Percentiles rank a stretch among this genome's conserved stretches.
Conservation (phyloP, 2,888 invertebrate species). For the Enchytraeus crypticus region DNA sequence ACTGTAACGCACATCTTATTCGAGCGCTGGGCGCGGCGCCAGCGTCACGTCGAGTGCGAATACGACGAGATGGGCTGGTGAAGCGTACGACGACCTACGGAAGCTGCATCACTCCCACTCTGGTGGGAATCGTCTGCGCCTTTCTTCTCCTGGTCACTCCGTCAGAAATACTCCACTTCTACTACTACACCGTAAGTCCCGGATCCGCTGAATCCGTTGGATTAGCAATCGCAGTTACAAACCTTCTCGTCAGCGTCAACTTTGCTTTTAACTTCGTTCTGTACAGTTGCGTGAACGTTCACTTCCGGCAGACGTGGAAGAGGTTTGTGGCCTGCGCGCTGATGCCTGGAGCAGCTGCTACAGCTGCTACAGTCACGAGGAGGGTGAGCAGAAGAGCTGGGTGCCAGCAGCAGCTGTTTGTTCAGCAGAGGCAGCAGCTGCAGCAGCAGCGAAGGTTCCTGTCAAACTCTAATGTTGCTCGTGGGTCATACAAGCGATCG, state of each 20-base stretch:
- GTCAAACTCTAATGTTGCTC: no score
- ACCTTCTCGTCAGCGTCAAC: constrained; percentile 25
- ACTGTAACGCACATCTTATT: constrained; percentile 41
- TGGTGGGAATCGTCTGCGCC: constrained; percentile 41
- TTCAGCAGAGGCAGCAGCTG: not conserved
- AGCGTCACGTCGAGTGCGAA: no score
- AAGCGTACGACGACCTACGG: constrained; percentile 9
- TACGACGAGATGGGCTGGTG: constrained; percentile 19
- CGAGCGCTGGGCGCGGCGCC: constrained; percentile 21
- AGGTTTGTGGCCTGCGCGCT: constrained; percentile 3
- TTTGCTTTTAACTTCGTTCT: constrained; percentile 30
- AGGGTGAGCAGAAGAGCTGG: no score
- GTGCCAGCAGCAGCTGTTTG: no score
- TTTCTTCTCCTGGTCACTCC: constrained; percentile 43
- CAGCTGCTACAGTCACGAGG: no score
- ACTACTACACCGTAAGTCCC: constrained; percentile 16
- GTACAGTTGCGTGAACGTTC: constrained; percentile 25
- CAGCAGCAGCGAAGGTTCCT: not conserved
- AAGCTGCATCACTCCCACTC: constrained; percentile 37
- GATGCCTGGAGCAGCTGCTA: no score
- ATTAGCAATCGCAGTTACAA: constrained; percentile 17
- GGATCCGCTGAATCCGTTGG: constrained; percentile 6
- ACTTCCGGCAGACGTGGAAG: constrained; percentile 22
- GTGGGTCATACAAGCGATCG: no score
- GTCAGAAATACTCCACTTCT: constrained; percentile 40